phyloP scores from a whole-genome alignment of 2,888 invertebrate species.

The Microctonus hyperodae region DNA sequence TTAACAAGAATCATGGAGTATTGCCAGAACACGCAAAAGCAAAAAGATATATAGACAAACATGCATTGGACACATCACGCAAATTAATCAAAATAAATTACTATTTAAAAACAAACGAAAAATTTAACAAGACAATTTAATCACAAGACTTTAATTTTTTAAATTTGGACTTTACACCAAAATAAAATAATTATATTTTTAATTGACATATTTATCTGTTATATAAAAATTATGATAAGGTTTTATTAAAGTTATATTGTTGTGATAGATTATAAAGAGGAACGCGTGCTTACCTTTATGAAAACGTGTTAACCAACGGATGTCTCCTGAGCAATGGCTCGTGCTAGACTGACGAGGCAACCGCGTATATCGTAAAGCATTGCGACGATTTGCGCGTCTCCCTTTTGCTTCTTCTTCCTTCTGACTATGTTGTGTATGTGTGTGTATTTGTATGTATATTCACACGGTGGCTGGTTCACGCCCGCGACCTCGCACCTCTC shows the following conservation, averaged over 20 bases:
- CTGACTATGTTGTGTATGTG: constrained; percentile 19
- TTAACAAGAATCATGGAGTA: neutral
- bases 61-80: neutral
- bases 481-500: constrained; percentile 36
- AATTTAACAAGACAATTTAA: too few species aligned
- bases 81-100: neutral
- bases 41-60: neutral
- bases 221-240: neutral
- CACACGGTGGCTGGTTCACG: constrained; percentile 14
- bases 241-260: neutral
- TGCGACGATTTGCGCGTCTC: constrained; percentile 44
- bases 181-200: too few species aligned
- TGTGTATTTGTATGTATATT: too few species aligned
- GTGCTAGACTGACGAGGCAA: constrained; percentile 57
- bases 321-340: constrained; percentile 61
- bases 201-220: too few species aligned
- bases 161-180: too few species aligned
- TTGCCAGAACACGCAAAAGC: neutral
- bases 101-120: neutral
- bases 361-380: constrained; percentile 49
- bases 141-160: too few species aligned
- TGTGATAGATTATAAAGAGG: constrained; percentile 1
- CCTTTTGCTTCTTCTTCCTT: constrained; percentile 32
- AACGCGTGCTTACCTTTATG: constrained; percentile 51
- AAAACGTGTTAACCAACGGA: constrained; percentile 53